Percentiles rank a stretch among this genome's conserved stretches.
Conservation (phyloP, 1,140 invertebrate genomes). For the Pinna nobilis region DNA sequence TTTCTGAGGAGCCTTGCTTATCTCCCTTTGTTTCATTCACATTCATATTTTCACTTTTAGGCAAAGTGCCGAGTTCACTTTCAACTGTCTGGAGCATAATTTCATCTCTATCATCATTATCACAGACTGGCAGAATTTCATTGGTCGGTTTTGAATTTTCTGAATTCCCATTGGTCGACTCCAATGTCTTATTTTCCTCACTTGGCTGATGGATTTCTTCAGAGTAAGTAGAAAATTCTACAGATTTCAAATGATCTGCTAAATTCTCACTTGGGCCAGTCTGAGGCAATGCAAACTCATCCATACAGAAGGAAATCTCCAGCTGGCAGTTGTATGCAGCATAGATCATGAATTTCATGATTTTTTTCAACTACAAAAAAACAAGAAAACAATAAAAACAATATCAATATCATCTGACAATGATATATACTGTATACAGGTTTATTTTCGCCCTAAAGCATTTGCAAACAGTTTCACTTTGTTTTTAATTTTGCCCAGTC, state of each 20-base stretch:
- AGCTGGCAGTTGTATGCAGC: slow-evolving; percentile 93
- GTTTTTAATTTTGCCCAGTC: too few relatives aligned
- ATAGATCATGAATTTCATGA: slow-evolving; percentile 88
- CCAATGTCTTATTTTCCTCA: neutral
- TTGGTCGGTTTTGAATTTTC: too few relatives aligned
- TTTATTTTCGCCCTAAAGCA: too few relatives aligned
- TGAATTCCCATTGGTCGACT: too few relatives aligned
- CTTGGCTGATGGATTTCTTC: neutral
- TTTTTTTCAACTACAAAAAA: slow-evolving; percentile 82
- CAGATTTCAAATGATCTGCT: slow-evolving; percentile 52
- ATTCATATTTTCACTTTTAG: neutral
- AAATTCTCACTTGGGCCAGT: slow-evolving; percentile 41
- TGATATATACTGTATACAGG: too few relatives aligned
- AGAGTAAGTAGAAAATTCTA: slow-evolving; percentile 45
- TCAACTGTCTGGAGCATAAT: too few relatives aligned
- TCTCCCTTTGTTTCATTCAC: neutral
- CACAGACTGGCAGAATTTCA: neutral
- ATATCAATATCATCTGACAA: too few relatives aligned
- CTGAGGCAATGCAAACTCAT: slow-evolving; percentile 82
- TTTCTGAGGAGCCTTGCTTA: neutral
- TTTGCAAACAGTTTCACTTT: too few relatives aligned
- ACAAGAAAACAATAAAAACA: too few relatives aligned
- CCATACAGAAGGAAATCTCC: slow-evolving; percentile 93
- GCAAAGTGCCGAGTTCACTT: neutral
- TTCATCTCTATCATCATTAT: neutral